Base-by-base conservation (phyloP, 2,797 vertebrate genomes). In the Hirundo rustica region DNA sequence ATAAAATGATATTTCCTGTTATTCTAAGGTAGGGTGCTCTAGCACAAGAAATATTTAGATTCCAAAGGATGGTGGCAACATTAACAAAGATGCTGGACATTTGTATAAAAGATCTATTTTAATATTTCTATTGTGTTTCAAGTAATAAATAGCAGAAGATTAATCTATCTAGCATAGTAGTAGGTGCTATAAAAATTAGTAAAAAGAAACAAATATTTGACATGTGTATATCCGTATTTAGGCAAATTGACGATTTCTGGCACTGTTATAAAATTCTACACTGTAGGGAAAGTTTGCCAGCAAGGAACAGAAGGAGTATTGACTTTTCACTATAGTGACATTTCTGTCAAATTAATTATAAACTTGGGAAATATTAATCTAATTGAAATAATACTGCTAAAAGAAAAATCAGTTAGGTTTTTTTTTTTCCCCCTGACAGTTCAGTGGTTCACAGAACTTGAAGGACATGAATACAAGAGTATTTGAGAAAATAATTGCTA, bases 261-360 rank as follows among this genome's bases (percentile, higher is more conserved):
- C 92, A 89, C 87, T 3, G 42, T 67, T 89, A 64, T 83, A 65
- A 86, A 85, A 88, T 96, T 94, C 77, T 88, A 25, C 88, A 62
- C 77, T 91, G 90, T 65, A 61, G 32, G 79, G 87, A 95, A 95
- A 96, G 58, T 96, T 96, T 96, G 93, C 94, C 90, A 96, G 95
- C 83, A 93, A 94, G 67, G 85, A 96, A 96, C 94, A 96, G 95
- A 96, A 96, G 93, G 95, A 96, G 73, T 94, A 94, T 76, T 96
- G 96, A 93, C 94, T 96, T 96, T 89, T 92, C 89, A 88, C 70
- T 94, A 70, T 92, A 95, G 92, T 96, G 91, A 95, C 89, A 94
- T 96, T 96, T 96, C 79, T 92, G 85, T 94, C 79, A 96, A 93
- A 96, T 96, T 93, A 96, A 96, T 94, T 95, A 94, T 87, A 93